phyloP scores from a whole-genome alignment of 2,113 vertebrate species.

The Tachysurus vachellii region DNA sequence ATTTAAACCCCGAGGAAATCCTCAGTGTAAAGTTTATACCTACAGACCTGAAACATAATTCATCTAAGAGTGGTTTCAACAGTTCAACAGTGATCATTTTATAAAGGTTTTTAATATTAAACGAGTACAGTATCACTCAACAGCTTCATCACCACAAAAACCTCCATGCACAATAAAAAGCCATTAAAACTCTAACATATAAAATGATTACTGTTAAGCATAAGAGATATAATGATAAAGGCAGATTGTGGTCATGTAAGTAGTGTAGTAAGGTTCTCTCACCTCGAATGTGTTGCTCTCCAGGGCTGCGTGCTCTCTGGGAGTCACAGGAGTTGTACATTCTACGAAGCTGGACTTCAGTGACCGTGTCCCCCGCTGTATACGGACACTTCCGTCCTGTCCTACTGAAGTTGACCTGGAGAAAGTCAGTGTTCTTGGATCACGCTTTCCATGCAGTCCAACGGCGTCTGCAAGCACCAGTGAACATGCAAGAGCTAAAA shows the following conservation, averaged over 20 bases:
- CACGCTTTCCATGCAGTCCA: conserved; percentile 8
- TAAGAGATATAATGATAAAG: background rate
- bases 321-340: conserved; percentile 62
- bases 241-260: background rate
- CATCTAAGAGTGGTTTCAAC: background rate
- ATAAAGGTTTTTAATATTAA: background rate
- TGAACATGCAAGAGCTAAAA: conserved; percentile 7
- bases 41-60: background rate
- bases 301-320: conserved; percentile 61
- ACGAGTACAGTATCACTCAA: background rate
- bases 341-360: conserved; percentile 56
- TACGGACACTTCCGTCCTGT: conserved; percentile 39
- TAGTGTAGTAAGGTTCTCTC: conserved; percentile 35
- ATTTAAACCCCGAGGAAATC: no score
- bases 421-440: conserved; percentile 57
- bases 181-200: background rate
- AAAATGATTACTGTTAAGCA: background rate
- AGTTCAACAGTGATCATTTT: background rate
- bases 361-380: conserved; percentile 54
- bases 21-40: background rate
- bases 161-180: background rate
- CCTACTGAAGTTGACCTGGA: conserved; percentile 46
- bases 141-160: background rate
- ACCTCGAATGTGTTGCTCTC: conserved; percentile 73
- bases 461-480: background rate